Evolutionary conservation across 2,888 invertebrate genomes (phyloP), one percentile per base, ranked within the genome.

Genomic region (Zygaena filipendulae): DNA sequence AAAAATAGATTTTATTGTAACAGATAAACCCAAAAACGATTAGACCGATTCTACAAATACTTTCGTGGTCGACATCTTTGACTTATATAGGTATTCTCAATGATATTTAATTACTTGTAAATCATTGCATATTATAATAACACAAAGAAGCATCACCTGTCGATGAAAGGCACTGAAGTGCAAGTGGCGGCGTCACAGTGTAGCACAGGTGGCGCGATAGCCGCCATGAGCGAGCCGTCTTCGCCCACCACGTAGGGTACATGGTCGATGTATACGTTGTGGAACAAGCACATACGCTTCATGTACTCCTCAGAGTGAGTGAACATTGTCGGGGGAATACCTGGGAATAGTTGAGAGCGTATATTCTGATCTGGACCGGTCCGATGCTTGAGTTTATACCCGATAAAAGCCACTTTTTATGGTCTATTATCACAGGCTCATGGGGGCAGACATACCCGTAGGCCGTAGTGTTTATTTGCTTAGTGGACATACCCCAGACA

Each of bases 141-240:
- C n/a, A n/a, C n/a, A n/a, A n/a, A n/a, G n/a, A n/a, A n/a, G n/a
- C n/a, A n/a, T 29, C 16, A 67, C 72, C 71, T 75, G 45, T 79
- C 77, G 27, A 79, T 68, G 22, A 77, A 77, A 0, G 77, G 77
- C 14, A 77, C 77, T 2, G 75, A 75, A 1, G 77, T 79, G 23
- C 77, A 79, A 0, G 74, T 71, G 1, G 77, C 74, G 0, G 79
- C 79, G 33, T 77, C 79, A 20, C 79, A 79, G 34, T 75, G 77
- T 20, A 79, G 35, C 25, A 79, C 77, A 0, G 79, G 77, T 0
- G 79, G 79, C 5, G 79, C 79, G 18, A 79, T 77, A 0, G 75
- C 66, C 0, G 77, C 79, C 61, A 79, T 55, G 10, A 79, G 36
- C 0, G 79, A 77, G 2, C 59, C 60, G 27, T 79, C 77, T 28